These are phyloP conservation scores for Dryobates pubescens DNA, from an alignment of 2,797 vertebrate species.

Conservation along the genomic window DNA sequence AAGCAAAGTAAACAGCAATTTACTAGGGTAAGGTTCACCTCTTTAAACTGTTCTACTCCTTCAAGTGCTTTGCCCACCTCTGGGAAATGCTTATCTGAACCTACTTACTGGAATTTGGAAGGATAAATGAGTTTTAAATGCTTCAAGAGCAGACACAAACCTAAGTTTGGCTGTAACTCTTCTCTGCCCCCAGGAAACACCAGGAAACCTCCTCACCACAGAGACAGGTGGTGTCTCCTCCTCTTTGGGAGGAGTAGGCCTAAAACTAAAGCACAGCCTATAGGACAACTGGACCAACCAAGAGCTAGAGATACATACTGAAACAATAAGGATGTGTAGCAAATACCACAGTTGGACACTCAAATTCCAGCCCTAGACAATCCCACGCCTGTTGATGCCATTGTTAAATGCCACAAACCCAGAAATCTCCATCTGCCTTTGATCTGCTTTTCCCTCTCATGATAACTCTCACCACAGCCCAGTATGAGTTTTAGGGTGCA, in stretches of 20 bases:
- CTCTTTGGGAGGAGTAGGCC: neutral
- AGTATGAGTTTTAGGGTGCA: accelerated
- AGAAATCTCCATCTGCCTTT: neutral
- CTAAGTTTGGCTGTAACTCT: neutral
- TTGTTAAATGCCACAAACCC: neutral
- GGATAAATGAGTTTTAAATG: slow-evolving; percentile 14
- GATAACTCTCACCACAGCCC: neutral
- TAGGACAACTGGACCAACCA: neutral
- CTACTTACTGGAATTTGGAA: neutral
- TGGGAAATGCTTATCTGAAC: neutral
- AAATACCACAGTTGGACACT: neutral
- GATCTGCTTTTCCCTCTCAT: neutral
- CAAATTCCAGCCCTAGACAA: neutral
- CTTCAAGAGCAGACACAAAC: slow-evolving; percentile 4
- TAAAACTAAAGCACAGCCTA: slow-evolving; percentile 23
- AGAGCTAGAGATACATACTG: neutral
- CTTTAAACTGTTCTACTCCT: neutral
- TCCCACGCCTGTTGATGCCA: neutral
- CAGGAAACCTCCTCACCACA: neutral
- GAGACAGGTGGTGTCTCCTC: neutral
- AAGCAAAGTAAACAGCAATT: slow-evolving; percentile 1
- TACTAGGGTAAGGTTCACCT: neutral
- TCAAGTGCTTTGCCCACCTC: neutral
- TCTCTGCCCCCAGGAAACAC: neutral
- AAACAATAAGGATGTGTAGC: neutral